Percentiles rank a stretch among this genome's conserved stretches.
Evolutionary conservation across 2,888 invertebrate species (phyloP).

Genomic region (Eumacrocentrus americanus): DNA sequence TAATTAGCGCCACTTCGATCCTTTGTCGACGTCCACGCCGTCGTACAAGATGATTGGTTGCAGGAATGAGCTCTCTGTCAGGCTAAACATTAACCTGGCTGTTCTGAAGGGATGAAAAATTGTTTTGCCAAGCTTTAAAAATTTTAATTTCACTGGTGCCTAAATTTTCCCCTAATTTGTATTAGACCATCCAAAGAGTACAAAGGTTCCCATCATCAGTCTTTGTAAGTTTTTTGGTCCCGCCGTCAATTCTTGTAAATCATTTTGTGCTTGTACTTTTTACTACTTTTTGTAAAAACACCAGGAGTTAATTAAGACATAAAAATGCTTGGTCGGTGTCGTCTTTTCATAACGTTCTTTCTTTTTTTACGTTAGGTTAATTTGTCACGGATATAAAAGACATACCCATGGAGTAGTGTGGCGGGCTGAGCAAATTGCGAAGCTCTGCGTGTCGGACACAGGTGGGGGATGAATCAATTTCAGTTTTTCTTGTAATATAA

Average conservation of each 20-base stretch:
- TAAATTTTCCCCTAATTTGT: too few species aligned
- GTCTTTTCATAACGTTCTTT: conserved; percentile 14
- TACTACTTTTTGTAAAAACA: not conserved
- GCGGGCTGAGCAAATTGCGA: conserved; percentile 19
- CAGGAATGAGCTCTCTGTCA: too few species aligned
- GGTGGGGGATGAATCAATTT: conserved; percentile 55
- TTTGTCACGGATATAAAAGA: conserved; percentile 23
- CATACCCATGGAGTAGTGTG: too few species aligned
- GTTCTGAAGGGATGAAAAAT: not conserved
- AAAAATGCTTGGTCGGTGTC: conserved; percentile 19
- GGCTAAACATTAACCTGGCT: too few species aligned
- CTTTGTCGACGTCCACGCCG: conserved; percentile 43
- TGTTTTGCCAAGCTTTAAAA: not conserved
- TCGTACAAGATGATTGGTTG: not conserved
- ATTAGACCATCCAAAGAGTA: too few species aligned
- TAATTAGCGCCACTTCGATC: conserved; percentile 56
- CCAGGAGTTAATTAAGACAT: conserved; percentile 29
- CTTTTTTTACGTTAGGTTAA: conserved; percentile 11
- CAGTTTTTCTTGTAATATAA: too few species aligned
- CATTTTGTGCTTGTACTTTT: not conserved
- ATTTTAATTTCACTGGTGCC: not conserved
- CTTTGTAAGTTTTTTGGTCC: too few species aligned
- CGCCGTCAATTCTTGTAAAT: too few species aligned
- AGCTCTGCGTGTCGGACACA: conserved; percentile 22
- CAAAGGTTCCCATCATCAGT: too few species aligned